Evolutionary conservation across 2,797 vertebrate genomes (phyloP).

Genomic region (Enteromius fasciolatus): DNA sequence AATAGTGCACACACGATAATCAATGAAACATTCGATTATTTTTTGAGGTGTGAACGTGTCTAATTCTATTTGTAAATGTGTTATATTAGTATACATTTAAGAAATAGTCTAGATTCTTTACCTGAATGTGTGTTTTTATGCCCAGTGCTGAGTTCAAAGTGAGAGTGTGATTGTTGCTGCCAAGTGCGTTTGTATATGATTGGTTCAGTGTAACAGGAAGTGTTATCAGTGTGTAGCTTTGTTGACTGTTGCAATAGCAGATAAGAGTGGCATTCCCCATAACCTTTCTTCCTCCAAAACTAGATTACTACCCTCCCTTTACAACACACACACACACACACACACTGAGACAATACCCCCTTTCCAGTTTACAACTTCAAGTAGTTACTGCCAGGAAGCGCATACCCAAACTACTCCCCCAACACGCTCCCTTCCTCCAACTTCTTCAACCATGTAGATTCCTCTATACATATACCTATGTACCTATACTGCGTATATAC

Average conservation of each 20-base stretch:
- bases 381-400: slow-evolving; percentile 58
- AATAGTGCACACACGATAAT: background rate
- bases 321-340: slow-evolving; percentile 47
- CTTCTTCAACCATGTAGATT: background rate
- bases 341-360: slow-evolving; percentile 54
- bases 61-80: background rate
- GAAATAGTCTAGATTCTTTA: background rate
- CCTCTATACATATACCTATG: slow-evolving; percentile 7
- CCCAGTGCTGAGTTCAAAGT: slow-evolving; percentile 29
- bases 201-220: slow-evolving; percentile 46
- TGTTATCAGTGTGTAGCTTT: slow-evolving; percentile 57
- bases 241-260: slow-evolving; percentile 52
- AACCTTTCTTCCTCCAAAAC: slow-evolving; percentile 57
- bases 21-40: background rate
- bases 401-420: slow-evolving; percentile 49
- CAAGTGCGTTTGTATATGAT: slow-evolving; percentile 38
- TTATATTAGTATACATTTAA: background rate
- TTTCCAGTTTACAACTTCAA: slow-evolving; percentile 57
- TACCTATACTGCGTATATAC: background rate
- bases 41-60: no score
- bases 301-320: slow-evolving; percentile 43
- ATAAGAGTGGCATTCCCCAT: slow-evolving; percentile 56
- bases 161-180: slow-evolving; percentile 40
- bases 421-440: slow-evolving; percentile 25
- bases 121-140: background rate